Base-by-base conservation (phyloP, 2,888 invertebrate genomes). In the Notocelia uddmanniana region DNA sequence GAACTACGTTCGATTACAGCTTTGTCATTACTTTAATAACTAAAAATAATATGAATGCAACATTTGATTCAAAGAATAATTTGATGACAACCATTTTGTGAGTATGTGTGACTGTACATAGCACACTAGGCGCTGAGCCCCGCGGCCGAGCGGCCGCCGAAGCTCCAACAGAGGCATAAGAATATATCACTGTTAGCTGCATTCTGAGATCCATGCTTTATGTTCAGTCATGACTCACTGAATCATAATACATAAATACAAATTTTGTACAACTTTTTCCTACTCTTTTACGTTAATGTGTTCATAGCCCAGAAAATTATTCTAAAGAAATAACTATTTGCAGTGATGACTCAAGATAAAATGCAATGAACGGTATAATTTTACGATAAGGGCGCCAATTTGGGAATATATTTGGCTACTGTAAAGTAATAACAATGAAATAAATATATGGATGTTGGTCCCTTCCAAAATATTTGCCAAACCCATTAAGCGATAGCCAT, bases 121-220 rank as follows among this genome's bases (percentile, higher is more conserved):
- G 89, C 90, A 90, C 89, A 89, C 88, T 83, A 78, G 82, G 86
- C 84, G 82, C 83, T 77, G 70, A 79, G 81, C 85, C 82, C 81
- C 84, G 80, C 85, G 82, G 81, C 83, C 76, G 76, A 79, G 82
- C 74, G 73, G 77, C 75, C 78, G 76, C 78, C 81, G 81, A 77
- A 78, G 75, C 83, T 82, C 79, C 79, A 76, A 77, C 80, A 76
- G 76, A 81, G 86, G 85, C 85, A 84, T 84, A 80, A 81, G 78
- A 81, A 83, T 81, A 79, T 85, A 86, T 85, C 81, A 88, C 81
- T 86, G 81, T 85, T 82, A 90, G 92, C 92, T 92, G 92, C 92
- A 90, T 91, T 92, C 90, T 93, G 93, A 93, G 93, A 93, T 93
- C 93, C 89, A 90, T 90, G 91, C 92, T 89, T 89, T 90, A 91